Percentiles rank a stretch among this genome's conserved stretches.
Conservation (phyloP, 2,888 invertebrate genomes). For the Lochmaea crataegi region DNA sequence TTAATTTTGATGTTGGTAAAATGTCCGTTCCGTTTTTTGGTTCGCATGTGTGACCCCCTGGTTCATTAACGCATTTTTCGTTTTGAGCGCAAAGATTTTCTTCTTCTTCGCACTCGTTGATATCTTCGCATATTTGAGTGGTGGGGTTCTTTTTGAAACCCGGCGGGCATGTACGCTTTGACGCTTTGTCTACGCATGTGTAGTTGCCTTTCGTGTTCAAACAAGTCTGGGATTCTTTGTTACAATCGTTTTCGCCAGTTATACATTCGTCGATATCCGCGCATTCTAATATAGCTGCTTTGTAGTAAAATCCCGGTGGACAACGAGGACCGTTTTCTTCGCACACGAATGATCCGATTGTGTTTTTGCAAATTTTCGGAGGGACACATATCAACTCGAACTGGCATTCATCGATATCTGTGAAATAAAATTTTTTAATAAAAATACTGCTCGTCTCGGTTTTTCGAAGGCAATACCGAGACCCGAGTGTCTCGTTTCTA, state of each 20-base stretch:
- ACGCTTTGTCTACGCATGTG: slow-evolving; percentile 75
- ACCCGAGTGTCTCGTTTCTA: too few relatives aligned
- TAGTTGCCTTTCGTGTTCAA: slow-evolving; percentile 78
- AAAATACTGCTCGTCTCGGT: too few relatives aligned
- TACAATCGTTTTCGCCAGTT: slow-evolving; percentile 74
- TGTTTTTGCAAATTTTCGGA: slow-evolving; percentile 61
- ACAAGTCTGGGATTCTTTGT: slow-evolving; percentile 74
- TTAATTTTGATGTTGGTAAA: slow-evolving; percentile 35
- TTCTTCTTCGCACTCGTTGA: slow-evolving; percentile 80
- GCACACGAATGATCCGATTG: slow-evolving; percentile 62
- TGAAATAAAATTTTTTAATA: slow-evolving; percentile 23
- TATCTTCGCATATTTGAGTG: slow-evolving; percentile 76
- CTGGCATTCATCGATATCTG: slow-evolving; percentile 63
- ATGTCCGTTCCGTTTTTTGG: slow-evolving; percentile 49
- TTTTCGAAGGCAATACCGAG: too few relatives aligned
- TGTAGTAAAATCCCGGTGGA: slow-evolving; percentile 62
- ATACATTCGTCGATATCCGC: slow-evolving; percentile 82
- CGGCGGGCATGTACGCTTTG: slow-evolving; percentile 71
- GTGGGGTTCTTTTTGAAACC: slow-evolving; percentile 72
- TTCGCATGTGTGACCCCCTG: slow-evolving; percentile 75
- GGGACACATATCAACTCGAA: slow-evolving; percentile 58
- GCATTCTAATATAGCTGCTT: slow-evolving; percentile 59
- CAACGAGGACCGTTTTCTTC: slow-evolving; percentile 56
- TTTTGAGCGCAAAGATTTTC: slow-evolving; percentile 70
- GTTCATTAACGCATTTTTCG: slow-evolving; percentile 75